These are phyloP conservation scores for Indri indri DNA, from an alignment of 2,113 vertebrate genomes.

Conservation along the genomic window DNA sequence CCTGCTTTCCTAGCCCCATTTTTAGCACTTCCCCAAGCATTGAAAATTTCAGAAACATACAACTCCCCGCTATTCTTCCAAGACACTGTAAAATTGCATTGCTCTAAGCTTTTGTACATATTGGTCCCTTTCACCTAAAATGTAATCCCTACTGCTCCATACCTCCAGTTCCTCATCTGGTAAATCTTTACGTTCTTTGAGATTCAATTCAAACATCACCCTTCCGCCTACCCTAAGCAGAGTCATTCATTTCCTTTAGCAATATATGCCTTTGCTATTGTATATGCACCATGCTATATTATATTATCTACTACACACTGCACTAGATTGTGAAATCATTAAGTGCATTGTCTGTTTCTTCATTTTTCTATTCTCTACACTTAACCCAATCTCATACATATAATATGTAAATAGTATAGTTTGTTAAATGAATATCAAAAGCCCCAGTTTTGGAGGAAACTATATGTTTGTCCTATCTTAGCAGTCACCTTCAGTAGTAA, in stretches of 20 bases:
- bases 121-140: neutral
- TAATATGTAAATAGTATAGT: neutral
- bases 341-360: neutral
- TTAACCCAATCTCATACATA: neutral
- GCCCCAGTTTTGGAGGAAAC: neutral
- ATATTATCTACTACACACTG: neutral
- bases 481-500: neutral
- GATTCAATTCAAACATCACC: neutral
- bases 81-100: neutral
- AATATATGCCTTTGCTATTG: neutral
- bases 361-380: neutral
- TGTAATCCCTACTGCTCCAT: neutral
- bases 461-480: neutral
- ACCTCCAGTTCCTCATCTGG: neutral
- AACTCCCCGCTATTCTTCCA: neutral
- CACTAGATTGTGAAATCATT: neutral
- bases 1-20: neutral
- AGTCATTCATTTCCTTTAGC: conserved; percentile 5
- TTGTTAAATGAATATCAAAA: neutral
- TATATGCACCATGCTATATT: neutral
- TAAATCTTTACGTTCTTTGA: neutral
- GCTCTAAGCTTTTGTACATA: neutral
- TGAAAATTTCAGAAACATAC: neutral
- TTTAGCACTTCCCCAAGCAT: neutral
- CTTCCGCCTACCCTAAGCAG: neutral